A percentile compares a stretch with the other conserved stretches of the same genome.
Conservation (phyloP, 2,113 vertebrate species). For the Gnathonemus echidnorhynchus region DNA sequence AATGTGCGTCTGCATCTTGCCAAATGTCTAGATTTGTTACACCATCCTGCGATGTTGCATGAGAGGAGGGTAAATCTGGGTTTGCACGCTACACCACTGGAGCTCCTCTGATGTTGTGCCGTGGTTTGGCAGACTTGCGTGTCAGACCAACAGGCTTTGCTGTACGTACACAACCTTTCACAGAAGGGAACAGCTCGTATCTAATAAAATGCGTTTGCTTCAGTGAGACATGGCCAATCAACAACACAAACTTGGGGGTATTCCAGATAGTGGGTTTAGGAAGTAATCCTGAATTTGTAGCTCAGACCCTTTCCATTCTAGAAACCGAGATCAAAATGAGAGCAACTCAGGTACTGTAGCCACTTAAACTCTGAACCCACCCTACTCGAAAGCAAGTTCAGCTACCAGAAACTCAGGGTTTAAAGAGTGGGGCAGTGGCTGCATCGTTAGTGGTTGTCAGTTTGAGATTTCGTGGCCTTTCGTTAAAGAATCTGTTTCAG, state of each 20-base stretch:
- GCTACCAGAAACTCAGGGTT: neutral
- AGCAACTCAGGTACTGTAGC: neutral
- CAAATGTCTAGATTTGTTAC: neutral
- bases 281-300: neutral
- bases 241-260: neutral
- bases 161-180: neutral
- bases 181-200: neutral
- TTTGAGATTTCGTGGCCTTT: neutral
- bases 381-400: neutral
- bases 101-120: neutral
- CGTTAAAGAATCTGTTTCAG: neutral
- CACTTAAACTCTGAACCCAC: neutral
- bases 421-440: neutral
- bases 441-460: neutral
- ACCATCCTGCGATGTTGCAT: neutral
- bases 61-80: neutral
- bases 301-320: neutral
- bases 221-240: neutral
- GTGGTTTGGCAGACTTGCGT: neutral
- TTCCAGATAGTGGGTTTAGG: neutral
- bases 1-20: neutral
- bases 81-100: neutral
- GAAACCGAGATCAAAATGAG: neutral
- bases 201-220: neutral
- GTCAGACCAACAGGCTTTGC: neutral